A percentile compares a stretch with the other conserved stretches of the same genome.
These are phyloP conservation scores for Platycheirus rosarum DNA, from an alignment of 2,888 invertebrate genomes.

Conservation along the genomic window DNA sequence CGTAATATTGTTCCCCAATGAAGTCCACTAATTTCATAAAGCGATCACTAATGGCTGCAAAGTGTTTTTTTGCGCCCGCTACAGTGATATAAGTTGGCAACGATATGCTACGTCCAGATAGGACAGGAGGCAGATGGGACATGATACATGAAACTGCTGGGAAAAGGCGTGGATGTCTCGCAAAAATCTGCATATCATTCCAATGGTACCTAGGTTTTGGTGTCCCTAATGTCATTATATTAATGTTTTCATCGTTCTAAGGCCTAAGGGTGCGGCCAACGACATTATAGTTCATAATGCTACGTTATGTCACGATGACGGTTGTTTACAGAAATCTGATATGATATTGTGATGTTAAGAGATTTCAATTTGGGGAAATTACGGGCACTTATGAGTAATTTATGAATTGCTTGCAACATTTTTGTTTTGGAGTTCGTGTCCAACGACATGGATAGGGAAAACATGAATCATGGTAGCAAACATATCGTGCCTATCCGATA, in stretches of 20 bases:
- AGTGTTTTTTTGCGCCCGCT: conserved; percentile 6
- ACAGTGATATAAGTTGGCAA: background rate
- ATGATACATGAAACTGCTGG: background rate
- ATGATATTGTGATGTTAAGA: too few species aligned
- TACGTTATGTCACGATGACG: too few species aligned
- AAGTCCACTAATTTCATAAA: conserved; percentile 42
- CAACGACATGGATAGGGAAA: too few species aligned
- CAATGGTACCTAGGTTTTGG: too few species aligned
- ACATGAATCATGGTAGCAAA: too few species aligned
- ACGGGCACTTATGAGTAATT: too few species aligned
- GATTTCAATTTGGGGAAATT: too few species aligned
- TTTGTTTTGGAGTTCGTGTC: too few species aligned
- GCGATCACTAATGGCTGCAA: background rate
- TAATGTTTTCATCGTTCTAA: background rate
- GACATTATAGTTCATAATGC: background rate
- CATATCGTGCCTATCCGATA: too few species aligned
- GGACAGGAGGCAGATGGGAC: background rate
- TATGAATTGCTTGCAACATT: too few species aligned
- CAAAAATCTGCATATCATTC: conserved; percentile 11
- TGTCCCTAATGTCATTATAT: background rate
- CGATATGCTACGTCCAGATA: background rate
- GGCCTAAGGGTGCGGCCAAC: background rate
- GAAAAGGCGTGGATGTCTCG: background rate
- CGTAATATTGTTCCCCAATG: conserved; percentile 28
- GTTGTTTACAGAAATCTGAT: too few species aligned